Conservation (phyloP, 2,113 vertebrate genomes). For the Ictalurus furcatus region DNA sequence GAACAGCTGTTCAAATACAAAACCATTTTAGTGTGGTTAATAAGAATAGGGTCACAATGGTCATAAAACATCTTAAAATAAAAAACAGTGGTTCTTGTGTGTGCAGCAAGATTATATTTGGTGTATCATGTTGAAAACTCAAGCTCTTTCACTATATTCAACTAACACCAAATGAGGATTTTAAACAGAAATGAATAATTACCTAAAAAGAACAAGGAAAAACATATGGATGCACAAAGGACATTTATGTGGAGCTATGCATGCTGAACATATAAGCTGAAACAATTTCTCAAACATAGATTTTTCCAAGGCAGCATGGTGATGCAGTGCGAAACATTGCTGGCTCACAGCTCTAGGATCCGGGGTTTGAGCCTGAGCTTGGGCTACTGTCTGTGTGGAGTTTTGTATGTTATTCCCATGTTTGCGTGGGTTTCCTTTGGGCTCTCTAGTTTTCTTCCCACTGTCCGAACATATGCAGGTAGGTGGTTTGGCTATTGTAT, state of each 20-base stretch:
- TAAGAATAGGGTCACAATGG: conserved; percentile 46
- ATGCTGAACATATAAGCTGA: background rate
- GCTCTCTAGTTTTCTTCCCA: background rate
- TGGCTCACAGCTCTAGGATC: background rate
- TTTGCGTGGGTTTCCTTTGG: background rate
- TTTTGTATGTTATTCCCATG: background rate
- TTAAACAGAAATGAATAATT: background rate
- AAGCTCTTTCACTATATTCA: conserved; percentile 7
- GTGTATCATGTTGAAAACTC: conserved; percentile 13
- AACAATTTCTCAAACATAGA: background rate
- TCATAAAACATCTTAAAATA: conserved; percentile 52
- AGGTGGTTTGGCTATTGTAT: background rate
- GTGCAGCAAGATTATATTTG: conserved; percentile 30
- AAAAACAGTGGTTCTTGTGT: conserved; percentile 29
- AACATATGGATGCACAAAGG: background rate
- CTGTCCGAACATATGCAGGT: background rate
- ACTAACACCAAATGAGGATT: background rate
- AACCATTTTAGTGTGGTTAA: conserved; percentile 53
- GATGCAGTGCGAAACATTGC: background rate
- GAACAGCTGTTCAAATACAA: conserved; percentile 70
- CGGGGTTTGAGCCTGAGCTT: background rate
- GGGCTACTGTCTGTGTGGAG: background rate
- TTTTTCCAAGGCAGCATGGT: background rate
- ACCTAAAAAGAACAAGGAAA: background rate
- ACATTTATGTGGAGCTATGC: background rate